Base-by-base conservation (phyloP, 1,140 invertebrate genomes). In the Scaptomyza hsui region DNA sequence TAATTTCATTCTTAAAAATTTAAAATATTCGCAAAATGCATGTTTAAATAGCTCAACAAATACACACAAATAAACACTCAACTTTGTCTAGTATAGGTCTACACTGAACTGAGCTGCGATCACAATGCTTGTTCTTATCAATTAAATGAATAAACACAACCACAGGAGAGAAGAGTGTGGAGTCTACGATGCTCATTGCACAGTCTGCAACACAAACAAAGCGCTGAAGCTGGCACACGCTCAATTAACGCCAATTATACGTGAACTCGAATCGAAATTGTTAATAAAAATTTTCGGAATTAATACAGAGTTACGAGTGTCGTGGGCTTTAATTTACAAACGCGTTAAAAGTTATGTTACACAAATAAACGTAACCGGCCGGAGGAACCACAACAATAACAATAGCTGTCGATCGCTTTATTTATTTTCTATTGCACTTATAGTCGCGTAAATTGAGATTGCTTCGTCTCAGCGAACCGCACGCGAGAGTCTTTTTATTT, bases 191-290 rank as follows among this genome's bases (percentile, higher is more conserved):
- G 32, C 21, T 35, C 53, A 42, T 42, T 59, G 45, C 63, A 62
- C 74, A 70, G 41, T 64, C 52, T 59, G 51, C 35, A 69, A 29
- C 45, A 39, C 49, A 39, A 64, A 37, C 37, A 62, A 18, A 76
- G 29, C 26, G 47, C 35, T 55, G 45, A 18, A 59, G 37, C 44
- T 51, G 60, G 64, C 37, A 48, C 80, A 68, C 70, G 72, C 61
- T 86, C 61, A 85, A 85, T 85, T 85, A 85, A 85, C 70, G 77
- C 73, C 81, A 85, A 85, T 85, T 85, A 81, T 70, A 81, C 21
- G 55, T 63, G 76, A 72, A 45, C 74, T 76, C 73, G 35, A 53
- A 72, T 61, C 15, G 55, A 73, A 69, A 69, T 86, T 67, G 65
- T 86, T 86, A 78, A 86, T 86, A 75, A 86, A 65, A 52, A 47